Evolutionary conservation across 2,113 vertebrate species (phyloP).

Genomic region (Smithornis capensis): DNA sequence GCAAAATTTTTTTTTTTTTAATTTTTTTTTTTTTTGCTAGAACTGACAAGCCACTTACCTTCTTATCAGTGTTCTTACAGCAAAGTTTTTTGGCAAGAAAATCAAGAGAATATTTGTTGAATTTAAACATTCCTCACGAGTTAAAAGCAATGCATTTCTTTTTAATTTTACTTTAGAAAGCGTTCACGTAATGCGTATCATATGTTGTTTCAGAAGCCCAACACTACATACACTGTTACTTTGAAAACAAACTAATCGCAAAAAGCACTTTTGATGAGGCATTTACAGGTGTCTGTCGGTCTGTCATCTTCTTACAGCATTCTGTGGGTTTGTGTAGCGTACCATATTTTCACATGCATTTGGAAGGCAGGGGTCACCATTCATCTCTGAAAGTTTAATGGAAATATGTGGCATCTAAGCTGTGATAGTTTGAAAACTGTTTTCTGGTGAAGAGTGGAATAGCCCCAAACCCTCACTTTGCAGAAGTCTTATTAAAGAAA

Average conservation of each 20-base stretch:
- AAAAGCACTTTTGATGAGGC: background rate
- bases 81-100: slow-evolving; percentile 14
- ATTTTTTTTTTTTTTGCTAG: too few relatives aligned
- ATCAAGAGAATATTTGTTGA: slow-evolving; percentile 32
- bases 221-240: background rate
- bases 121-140: background rate
- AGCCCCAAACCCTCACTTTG: background rate
- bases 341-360: background rate
- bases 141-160: slow-evolving; percentile 7
- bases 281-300: background rate
- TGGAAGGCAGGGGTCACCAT: background rate
- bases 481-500: background rate
- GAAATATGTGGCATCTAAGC: background rate
- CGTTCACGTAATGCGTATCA: background rate
- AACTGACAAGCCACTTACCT: background rate
- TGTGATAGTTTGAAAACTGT: background rate
- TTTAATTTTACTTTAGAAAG: background rate
- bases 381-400: background rate
- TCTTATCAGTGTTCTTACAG: slow-evolving; percentile 5
- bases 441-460: background rate
- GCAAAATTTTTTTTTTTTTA: background rate
- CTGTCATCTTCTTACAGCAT: background rate
- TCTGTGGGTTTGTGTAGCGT: background rate
- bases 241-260: background rate
- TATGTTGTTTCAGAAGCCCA: background rate